A percentile compares a stretch with the other conserved stretches of the same genome.
phyloP scores from a whole-genome alignment of 2,113 vertebrate species.

The Amblyopsis rosae region DNA sequence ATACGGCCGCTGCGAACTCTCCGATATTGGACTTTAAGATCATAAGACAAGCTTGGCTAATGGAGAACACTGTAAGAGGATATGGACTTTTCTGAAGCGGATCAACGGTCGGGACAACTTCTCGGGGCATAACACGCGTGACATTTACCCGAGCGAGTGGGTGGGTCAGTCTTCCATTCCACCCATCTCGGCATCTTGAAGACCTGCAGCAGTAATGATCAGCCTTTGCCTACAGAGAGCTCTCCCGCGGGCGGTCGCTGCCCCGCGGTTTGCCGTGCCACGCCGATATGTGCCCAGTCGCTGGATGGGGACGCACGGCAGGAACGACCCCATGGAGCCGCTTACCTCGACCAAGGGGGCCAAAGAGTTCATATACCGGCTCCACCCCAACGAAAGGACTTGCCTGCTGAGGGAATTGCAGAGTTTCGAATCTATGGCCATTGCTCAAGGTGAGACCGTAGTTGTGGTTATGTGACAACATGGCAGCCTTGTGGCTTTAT shows the following conservation, averaged over 20 bases:
- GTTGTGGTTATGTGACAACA: not conserved
- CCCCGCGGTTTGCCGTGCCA: conserved; percentile 3
- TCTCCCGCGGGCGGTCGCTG: not conserved
- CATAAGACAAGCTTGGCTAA: no score
- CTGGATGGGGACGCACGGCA: conserved; percentile 84
- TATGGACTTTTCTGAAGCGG: no score
- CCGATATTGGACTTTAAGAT: no score
- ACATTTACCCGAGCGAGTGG: not conserved
- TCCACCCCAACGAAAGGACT: conserved; percentile 85
- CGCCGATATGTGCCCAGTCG: conserved; percentile 40
- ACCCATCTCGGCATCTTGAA: not conserved
- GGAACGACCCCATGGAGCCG: conserved; percentile 86
- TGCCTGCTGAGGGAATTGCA: conserved; percentile 89
- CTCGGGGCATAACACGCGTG: no score
- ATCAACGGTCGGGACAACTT: no score
- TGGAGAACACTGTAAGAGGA: no score
- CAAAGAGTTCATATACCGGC: conserved; percentile 91
- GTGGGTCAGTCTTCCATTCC: not conserved
- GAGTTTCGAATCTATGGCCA: conserved; percentile 89
- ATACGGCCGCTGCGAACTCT: no score
- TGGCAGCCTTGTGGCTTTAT: no score
- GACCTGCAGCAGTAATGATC: conserved; percentile 30
- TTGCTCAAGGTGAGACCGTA: conserved; percentile 85
- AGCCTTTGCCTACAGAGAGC: conserved; percentile 47
- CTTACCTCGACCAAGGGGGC: conserved; percentile 85